phyloP scores from a whole-genome alignment of 2,888 invertebrate species.

The Unio delphinus region DNA sequence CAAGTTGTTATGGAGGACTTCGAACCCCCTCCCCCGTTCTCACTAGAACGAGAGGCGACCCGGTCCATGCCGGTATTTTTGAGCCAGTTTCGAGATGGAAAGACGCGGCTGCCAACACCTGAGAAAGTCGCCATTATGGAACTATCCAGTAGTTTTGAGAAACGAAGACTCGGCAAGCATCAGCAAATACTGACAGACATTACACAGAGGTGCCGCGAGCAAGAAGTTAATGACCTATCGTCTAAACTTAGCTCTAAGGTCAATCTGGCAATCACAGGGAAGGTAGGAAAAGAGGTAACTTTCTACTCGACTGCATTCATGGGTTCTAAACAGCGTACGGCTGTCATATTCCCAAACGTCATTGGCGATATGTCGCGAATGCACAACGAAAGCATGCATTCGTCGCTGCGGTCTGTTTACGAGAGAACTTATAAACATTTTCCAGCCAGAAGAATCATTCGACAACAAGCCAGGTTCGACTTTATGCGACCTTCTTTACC shows the following conservation, averaged over 20 bases:
- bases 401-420: conserved; percentile 13
- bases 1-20: conserved; percentile 37
- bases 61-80: conserved; percentile 43
- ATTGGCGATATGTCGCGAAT: conserved; percentile 1
- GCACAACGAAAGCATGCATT: conserved; percentile 1
- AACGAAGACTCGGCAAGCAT: conserved; percentile 58
- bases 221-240: conserved; percentile 59
- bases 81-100: conserved; percentile 46
- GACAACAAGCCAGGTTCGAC: conserved; percentile 45
- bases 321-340: conserved; percentile 16
- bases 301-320: conserved; percentile 44
- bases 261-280: conserved; percentile 30
- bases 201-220: conserved; percentile 58
- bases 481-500: conserved; percentile 27
- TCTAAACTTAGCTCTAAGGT: conserved; percentile 43
- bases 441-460: conserved; percentile 55
- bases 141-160: conserved; percentile 54
- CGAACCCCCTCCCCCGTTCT: conserved; percentile 41
- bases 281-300: conserved; percentile 31
- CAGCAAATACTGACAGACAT: conserved; percentile 62
- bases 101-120: conserved; percentile 52
- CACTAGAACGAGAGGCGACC: conserved; percentile 38
- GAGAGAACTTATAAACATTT: conserved; percentile 49
- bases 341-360: not conserved
- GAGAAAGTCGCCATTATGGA: conserved; percentile 61